Base-by-base conservation (phyloP, 2,888 invertebrate species). In the Heliconius aoede region DNA sequence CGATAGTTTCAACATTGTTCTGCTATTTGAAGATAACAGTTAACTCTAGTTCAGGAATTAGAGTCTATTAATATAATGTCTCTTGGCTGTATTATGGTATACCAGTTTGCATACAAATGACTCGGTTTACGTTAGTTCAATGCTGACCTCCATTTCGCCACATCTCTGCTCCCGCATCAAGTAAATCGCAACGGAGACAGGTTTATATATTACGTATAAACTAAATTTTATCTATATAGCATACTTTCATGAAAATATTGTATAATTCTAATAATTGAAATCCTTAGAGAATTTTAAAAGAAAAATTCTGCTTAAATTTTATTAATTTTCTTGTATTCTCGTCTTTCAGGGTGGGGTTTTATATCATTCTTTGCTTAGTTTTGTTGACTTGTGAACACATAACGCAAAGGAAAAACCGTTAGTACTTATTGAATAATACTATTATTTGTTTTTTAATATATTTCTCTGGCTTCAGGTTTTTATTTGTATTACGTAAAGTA, bases 21-120 rank as follows among this genome's bases (percentile, higher is more conserved):
- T 51, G 30, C 51, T 69, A 69, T 51, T 55, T 55, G 68, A 69
- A 51, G 51, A 69, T 69, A 69, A 69, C 55, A 69, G 68, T 55
- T 13, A 51, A 30, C 51, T 30, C 13, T 21, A 69, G 30, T n/a
- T 51, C n/a, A n/a, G 51, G 8, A 51, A 69, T 55, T 68, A 51
- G n/a, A 69, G n/a, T 51, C 51, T 5, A 69, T 69, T 69, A 69
- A 55, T 55, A 30, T 13, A 69, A 30, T 69, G n/a, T 51, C 30
- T 69, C 51, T 69, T 69, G 30, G 68, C 28, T 30, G 30, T 51
- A 69, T 69, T 55, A 69, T 69, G 28, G 68, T 15, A 69, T 69
- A 28, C 28, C 68, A 30, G 28, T 51, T 68, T 68, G 46, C 68
- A 28, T 68, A 68, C n/a, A 68, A 51, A 68, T 68, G 51, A 51